Percentiles rank a stretch among this genome's conserved stretches.
phyloP scores from a whole-genome alignment of 2,113 vertebrate genomes.

The Stercorarius parasiticus region DNA sequence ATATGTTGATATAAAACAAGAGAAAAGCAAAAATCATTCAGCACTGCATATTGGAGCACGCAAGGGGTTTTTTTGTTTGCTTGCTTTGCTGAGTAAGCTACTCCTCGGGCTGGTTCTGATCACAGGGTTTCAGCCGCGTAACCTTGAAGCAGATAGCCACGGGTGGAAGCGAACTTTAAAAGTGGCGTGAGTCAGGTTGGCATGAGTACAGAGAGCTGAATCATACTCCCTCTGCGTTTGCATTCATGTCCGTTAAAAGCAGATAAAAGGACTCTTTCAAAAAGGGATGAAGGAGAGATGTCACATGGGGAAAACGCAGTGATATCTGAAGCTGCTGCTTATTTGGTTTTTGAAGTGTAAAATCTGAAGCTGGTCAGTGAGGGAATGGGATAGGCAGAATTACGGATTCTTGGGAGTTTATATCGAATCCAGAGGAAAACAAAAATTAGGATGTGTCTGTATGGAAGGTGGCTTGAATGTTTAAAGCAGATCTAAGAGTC shows the following conservation, averaged over 20 bases:
- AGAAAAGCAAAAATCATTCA: not conserved
- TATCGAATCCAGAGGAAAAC: not conserved
- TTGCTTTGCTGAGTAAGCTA: slow-evolving; percentile 11
- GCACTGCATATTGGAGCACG: not conserved
- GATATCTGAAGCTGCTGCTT: not conserved
- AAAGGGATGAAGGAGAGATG: not conserved
- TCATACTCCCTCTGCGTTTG: not conserved
- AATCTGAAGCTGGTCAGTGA: not conserved
- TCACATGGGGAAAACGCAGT: not conserved
- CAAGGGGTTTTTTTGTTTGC: not conserved
- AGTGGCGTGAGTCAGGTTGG: not conserved
- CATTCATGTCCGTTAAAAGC: not conserved
- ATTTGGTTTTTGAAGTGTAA: not conserved
- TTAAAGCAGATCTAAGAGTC: not conserved
- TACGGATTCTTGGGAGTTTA: not conserved
- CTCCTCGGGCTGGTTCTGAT: not conserved
- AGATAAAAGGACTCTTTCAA: not conserved
- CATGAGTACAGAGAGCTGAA: not conserved
- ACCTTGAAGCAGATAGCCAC: not conserved
- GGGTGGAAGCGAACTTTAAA: not conserved
- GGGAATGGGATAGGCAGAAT: not conserved
- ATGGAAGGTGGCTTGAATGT: not conserved
- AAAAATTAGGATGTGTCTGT: not conserved
- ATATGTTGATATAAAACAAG: not conserved
- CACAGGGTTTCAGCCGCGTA: not conserved